These are phyloP conservation scores for Cancer borealis DNA, from an alignment of 2,888 invertebrate species.

Conservation along the genomic window DNA sequence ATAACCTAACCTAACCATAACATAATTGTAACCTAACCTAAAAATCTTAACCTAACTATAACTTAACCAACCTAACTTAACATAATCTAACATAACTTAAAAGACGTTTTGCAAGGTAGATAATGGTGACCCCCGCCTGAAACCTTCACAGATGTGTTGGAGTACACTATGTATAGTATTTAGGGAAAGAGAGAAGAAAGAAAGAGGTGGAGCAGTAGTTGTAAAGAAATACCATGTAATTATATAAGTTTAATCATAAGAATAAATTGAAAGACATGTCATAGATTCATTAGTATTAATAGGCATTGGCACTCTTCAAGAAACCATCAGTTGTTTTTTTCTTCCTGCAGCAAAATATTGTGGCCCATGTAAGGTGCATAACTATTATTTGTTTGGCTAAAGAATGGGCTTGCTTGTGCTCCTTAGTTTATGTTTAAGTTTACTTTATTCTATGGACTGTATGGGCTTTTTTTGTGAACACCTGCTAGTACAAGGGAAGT, in stretches of 20 bases:
- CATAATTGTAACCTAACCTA: too few relatives aligned
- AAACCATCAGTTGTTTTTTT: background rate
- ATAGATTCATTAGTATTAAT: background rate
- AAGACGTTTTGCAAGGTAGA: too few relatives aligned
- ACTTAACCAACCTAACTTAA: too few relatives aligned
- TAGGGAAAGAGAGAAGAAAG: too few relatives aligned
- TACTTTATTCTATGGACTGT: background rate
- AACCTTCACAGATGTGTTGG: too few relatives aligned
- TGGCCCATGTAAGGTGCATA: background rate
- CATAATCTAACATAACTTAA: too few relatives aligned
- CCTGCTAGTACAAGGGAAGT: slow-evolving; percentile 3
- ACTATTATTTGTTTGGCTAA: slow-evolving; percentile 13
- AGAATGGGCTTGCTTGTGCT: background rate
- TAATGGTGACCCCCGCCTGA: too few relatives aligned
- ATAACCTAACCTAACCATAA: too few relatives aligned
- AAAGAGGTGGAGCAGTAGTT: too few relatives aligned
- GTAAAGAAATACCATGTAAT: too few relatives aligned
- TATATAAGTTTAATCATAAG: background rate
- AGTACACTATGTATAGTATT: too few relatives aligned
- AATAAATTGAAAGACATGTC: background rate
- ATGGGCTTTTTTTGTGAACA: slow-evolving; percentile 21
- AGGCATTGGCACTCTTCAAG: background rate
- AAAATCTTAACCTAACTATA: too few relatives aligned
- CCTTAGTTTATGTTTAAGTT: background rate
- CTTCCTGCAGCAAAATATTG: slow-evolving; percentile 20